Conservation (phyloP, 2,888 invertebrate species). For the Diarsia mendica region DNA sequence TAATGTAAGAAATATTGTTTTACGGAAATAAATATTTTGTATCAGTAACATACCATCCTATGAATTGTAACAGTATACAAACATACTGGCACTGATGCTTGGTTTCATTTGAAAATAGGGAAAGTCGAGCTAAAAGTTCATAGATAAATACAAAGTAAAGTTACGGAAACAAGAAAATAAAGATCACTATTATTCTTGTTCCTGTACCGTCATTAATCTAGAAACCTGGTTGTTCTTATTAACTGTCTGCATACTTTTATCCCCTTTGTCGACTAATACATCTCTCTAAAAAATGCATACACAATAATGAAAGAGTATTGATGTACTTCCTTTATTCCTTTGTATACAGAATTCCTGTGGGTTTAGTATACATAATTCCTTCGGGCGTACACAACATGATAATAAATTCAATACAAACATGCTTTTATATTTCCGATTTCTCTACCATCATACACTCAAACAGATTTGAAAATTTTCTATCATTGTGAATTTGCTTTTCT, state of each 20-base stretch:
- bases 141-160: too few relatives aligned
- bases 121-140: neutral
- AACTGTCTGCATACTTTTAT: neutral
- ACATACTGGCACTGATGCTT: too few relatives aligned
- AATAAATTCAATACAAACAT: constrained; percentile 44
- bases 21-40: too few relatives aligned
- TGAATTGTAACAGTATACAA: too few relatives aligned
- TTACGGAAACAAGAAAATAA: neutral
- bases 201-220: too few relatives aligned
- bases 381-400: constrained; percentile 13
- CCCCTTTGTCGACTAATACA: neutral
- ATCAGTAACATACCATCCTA: too few relatives aligned
- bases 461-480: constrained; percentile 30
- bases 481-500: constrained; percentile 31
- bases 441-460: constrained; percentile 18
- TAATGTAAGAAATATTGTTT: too few relatives aligned
- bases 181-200: neutral
- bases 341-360: neutral
- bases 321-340: constrained; percentile 17
- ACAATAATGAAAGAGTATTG: constrained; percentile 2
- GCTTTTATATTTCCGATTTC: constrained; percentile 25
- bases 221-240: neutral
- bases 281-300: neutral
- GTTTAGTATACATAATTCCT: neutral
- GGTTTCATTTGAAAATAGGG: neutral